Evolutionary conservation across 35 echinoderm and acorn worm species (phyloP), one percentile per base, ranked within the genome.

Genomic region (Acanthaster planci): DNA sequence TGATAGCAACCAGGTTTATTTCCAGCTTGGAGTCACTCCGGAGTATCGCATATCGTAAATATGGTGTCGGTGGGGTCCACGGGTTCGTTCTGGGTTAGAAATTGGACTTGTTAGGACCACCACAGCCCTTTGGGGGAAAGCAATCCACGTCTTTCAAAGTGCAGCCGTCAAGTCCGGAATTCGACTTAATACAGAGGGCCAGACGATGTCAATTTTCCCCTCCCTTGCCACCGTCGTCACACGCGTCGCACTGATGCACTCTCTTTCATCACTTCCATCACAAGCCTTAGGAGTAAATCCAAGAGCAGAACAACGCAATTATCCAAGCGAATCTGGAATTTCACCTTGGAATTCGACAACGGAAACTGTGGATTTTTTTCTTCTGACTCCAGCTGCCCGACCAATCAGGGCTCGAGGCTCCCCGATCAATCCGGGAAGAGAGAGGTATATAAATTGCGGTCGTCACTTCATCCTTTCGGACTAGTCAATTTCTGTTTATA

Each of bases 381-480:
- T 47, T 47, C 12, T 47, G 4, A 12, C 12, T 47, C 12, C 12
- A 12, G 12, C 42, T 9, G 64, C 23, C 64, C 15, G 64, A 72
- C 64, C 64, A 72, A 72, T 72, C 64, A 72, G 26, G 26, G 64
- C 23, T 34, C 64, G 18, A 2, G 64, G 14, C 30, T 72, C 34
- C 64, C 34, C 64, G 64, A 72, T 72, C 64, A 72, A 72, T 72
- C 64, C 64, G 30, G 1, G 64, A 31, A 19, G 34, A 22, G 9
- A 60, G 57, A 60, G 29, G 34, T 72, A 16, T 72, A 72, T 72
- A 72, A 72, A 72, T 72, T 72, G 64, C 64, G 64, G 19, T 72
- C 64, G 64, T 72, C 64, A 72, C 64, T 9, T 31, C 64, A 72
- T 72, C 64, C 42, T 47, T 72, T 34, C 2, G 18, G 2, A 31